A percentile compares a stretch with the other conserved stretches of the same genome.
Conservation (phyloP, 1,140 invertebrate species). For the Papilio dardanus region DNA sequence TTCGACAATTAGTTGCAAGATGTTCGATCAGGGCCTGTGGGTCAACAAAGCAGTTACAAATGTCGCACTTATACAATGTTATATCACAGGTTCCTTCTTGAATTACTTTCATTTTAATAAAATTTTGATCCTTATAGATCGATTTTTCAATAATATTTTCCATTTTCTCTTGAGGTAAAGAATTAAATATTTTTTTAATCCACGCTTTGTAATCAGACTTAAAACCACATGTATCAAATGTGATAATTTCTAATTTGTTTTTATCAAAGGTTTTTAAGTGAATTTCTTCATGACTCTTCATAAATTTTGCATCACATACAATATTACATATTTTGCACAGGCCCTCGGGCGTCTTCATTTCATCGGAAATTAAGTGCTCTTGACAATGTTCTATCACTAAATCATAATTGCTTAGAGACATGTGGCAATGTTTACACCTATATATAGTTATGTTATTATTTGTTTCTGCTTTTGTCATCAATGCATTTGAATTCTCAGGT, state of each 20-base stretch:
- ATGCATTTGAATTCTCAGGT: background rate
- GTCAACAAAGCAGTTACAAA: slow-evolving; percentile 57
- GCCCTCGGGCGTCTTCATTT: slow-evolving; percentile 38
- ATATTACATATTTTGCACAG: slow-evolving; percentile 53
- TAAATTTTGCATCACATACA: slow-evolving; percentile 44
- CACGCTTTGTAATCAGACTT: slow-evolving; percentile 56
- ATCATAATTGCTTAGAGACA: slow-evolving; percentile 58
- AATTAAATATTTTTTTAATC: slow-evolving; percentile 57
- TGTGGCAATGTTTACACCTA: slow-evolving; percentile 55
- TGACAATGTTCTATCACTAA: slow-evolving; percentile 66
- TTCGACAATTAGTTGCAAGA: slow-evolving; percentile 41
- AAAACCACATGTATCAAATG: slow-evolving; percentile 61
- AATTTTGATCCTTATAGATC: slow-evolving; percentile 60
- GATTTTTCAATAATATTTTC: slow-evolving; percentile 51
- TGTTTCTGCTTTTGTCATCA: background rate
- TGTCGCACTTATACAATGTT: slow-evolving; percentile 62
- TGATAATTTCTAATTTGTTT: slow-evolving; percentile 39
- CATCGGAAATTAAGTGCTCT: slow-evolving; percentile 45
- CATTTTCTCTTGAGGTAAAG: slow-evolving; percentile 40
- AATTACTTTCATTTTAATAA: slow-evolving; percentile 58
- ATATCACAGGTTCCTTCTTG: slow-evolving; percentile 52
- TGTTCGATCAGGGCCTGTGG: slow-evolving; percentile 49
- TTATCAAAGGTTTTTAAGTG: slow-evolving; percentile 41
- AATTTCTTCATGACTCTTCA: slow-evolving; percentile 46
- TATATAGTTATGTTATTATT: slow-evolving; percentile 43